phyloP scores from a whole-genome alignment of 2,888 invertebrate species.

The Drosophila koepferae region DNA sequence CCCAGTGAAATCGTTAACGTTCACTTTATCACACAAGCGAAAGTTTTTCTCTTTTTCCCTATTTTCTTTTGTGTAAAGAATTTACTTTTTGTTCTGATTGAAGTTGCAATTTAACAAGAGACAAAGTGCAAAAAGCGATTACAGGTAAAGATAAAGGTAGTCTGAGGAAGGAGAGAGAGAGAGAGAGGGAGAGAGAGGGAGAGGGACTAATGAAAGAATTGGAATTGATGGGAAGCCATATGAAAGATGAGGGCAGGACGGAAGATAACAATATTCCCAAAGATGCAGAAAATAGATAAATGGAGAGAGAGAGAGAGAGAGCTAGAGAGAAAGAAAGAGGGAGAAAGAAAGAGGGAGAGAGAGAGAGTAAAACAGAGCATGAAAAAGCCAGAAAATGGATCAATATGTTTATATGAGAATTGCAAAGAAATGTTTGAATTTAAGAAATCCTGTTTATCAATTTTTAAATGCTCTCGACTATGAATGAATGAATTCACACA shows the following conservation, averaged over 20 bases:
- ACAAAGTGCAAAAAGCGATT: background rate
- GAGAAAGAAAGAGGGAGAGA: background rate
- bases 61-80: background rate
- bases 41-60: background rate
- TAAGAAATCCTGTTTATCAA: too few species aligned
- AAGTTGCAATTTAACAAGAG: background rate
- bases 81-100: background rate
- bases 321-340: background rate
- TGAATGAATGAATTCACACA: too few species aligned
- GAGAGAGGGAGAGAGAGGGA: background rate
- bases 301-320: background rate
- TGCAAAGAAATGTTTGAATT: background rate
- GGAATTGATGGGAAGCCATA: background rate
- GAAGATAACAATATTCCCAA: too few species aligned
- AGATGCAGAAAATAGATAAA: too few species aligned
- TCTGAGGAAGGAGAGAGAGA: background rate
- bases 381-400: too few species aligned
- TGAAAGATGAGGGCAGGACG: background rate
- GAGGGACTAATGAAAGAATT: background rate
- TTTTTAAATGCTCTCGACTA: too few species aligned
- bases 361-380: background rate
- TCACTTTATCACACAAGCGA: constrained; percentile 1
- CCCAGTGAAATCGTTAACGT: background rate
- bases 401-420: background rate
- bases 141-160: background rate